Evolutionary conservation across 2,888 invertebrate genomes (phyloP), one percentile per base, ranked within the genome.

Genomic region (Caenorhabditis doughertyi): DNA sequence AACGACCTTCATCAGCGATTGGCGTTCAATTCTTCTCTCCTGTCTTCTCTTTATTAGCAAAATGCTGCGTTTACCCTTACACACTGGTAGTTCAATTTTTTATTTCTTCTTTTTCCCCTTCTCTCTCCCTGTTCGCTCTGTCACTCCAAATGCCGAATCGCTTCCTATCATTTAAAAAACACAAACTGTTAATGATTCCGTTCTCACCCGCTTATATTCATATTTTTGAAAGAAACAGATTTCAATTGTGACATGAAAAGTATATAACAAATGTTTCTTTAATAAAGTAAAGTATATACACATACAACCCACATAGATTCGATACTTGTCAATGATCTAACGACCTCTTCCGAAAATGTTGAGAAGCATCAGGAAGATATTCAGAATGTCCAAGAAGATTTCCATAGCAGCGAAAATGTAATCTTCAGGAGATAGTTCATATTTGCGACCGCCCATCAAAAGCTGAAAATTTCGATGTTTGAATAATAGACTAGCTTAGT

Each of bases 381-480:
- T 92, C 85, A 95, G 92, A 68, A 95, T 93, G 88, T 95, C 95
- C 79, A 94, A 92, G 90, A 95, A 95, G 73, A 95, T 92, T 89
- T 94, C 93, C 51, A 94, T 92, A 0, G 94, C 94, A 4, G 94
- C 95, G 81, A 93, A 94, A 85, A 95, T 93, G 81, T 89, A 88
- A 53, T 90, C 95, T 89, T 95, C 94, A 0, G 94, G 94, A 51
- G 93, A 93, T 70, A 95, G 83, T 87, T 94, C 94, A 79, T 94
- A 92, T 87, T 94, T 94, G 82, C 94, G 92, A 18, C 95, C 95
- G 21, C 95, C 95, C 92, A 95, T 93, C 32, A 95, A 93, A 92
- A 94, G 93, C 92, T 95, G 80, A 42, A 83, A 65, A 32, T 65
- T 0, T n/a, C n/a, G n/a, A n/a, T n/a, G n/a, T n/a, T n/a, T n/a